A percentile compares a stretch with the other conserved stretches of the same genome.
Conservation (phyloP, 2,113 vertebrate species). For the Ammodytes marinus region DNA sequence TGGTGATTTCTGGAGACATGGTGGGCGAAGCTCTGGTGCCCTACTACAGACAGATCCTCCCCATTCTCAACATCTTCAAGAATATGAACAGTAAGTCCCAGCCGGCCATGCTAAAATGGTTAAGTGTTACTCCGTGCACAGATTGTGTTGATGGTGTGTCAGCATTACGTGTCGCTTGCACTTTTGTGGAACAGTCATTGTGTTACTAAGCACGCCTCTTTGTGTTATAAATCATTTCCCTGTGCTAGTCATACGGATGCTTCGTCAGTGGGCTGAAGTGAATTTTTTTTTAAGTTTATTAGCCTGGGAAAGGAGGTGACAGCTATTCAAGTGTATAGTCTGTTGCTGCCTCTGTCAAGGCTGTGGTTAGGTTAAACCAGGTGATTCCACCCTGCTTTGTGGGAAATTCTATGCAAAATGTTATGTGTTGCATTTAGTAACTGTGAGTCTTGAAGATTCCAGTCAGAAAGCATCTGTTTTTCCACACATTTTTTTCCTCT, state of each 20-base stretch:
- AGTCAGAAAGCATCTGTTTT: conserved; percentile 17
- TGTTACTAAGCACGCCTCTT: conserved; percentile 21
- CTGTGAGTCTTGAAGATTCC: neutral
- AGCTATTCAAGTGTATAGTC: neutral
- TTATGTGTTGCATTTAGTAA: conserved; percentile 7
- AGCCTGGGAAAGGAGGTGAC: conserved; percentile 12
- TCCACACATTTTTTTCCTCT: conserved; percentile 1
- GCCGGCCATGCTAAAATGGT: conserved; percentile 1
- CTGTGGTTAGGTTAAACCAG: neutral
- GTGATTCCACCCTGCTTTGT: conserved; percentile 19
- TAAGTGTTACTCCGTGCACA: conserved; percentile 22
- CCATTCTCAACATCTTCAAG: conserved; percentile 97
- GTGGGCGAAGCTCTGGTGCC: conserved; percentile 94
- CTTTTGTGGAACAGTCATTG: conserved; percentile 32
- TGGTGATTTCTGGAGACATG: conserved; percentile 92
- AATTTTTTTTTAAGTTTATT: neutral
- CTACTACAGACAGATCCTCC: conserved; percentile 95
- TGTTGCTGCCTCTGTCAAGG: neutral
- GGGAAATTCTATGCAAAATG: conserved; percentile 4
- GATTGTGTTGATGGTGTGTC: conserved; percentile 41
- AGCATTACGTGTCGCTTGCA: conserved; percentile 1
- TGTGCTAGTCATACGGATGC: neutral
- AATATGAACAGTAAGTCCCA: conserved; percentile 91
- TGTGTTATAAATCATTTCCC: conserved; percentile 43
- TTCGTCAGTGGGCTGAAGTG: neutral